phyloP scores from a whole-genome alignment of 2,797 vertebrate species.

The Smutsia temminckii region DNA sequence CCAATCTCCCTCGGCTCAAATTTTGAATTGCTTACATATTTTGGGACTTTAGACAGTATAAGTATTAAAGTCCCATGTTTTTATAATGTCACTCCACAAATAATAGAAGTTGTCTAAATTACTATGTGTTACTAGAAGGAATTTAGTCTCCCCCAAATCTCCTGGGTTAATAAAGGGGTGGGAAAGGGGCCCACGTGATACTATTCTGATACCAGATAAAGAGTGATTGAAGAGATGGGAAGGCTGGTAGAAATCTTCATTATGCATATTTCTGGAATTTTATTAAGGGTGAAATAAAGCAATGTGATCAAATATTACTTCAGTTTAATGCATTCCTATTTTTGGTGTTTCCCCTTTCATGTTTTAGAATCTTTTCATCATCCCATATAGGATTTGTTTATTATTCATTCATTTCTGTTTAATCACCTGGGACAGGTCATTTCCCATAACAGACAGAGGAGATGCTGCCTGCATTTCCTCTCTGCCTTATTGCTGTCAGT shows the following conservation, averaged over 20 bases:
- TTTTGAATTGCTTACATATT: not conserved
- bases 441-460: not conserved
- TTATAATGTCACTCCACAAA: not conserved
- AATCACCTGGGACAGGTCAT: not conserved
- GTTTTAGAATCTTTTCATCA: not conserved
- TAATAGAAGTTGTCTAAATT: not conserved
- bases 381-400: not conserved
- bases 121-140: not conserved
- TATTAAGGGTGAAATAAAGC: not conserved
- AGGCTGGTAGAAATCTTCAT: not conserved
- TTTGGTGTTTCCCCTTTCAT: not conserved
- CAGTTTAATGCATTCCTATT: not conserved
- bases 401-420: not conserved
- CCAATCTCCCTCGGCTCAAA: not conserved
- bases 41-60: not conserved
- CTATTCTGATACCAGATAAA: not conserved
- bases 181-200: accelerated
- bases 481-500: not conserved
- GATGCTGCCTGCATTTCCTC: not conserved
- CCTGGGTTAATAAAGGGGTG: not conserved
- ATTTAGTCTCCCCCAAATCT: not conserved
- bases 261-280: not conserved
- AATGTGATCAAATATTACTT: not conserved
- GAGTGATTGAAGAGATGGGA: not conserved
- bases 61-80: not conserved